A percentile compares a stretch with the other conserved stretches of the same genome.
Evolutionary conservation across 2,888 invertebrate species (phyloP).

Genomic region (Bellardia bayeri): DNA sequence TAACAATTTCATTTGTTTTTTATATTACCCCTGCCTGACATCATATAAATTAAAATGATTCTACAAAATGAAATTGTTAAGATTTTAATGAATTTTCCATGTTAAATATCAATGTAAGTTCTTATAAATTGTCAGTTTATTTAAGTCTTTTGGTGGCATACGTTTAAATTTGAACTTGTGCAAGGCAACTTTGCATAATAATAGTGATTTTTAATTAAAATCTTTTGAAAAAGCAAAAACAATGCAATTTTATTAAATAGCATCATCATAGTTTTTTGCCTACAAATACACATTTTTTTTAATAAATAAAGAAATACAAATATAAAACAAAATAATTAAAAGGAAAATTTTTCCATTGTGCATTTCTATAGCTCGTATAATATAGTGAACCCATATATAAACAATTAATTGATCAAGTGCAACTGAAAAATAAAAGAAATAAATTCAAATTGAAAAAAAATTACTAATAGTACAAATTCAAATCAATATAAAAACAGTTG

Average conservation of each 20-base stretch:
- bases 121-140: constrained; percentile 51
- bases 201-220: constrained; percentile 41
- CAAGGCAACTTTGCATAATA: background rate
- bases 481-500: background rate
- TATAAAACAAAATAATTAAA: background rate
- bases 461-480: background rate
- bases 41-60: constrained; percentile 46
- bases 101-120: constrained; percentile 56
- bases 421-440: constrained; percentile 31
- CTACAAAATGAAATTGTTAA: constrained; percentile 34
- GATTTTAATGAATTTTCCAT: constrained; percentile 35
- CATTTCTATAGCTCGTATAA: background rate
- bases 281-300: constrained; percentile 29
- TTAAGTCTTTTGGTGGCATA: constrained; percentile 36
- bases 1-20: constrained; percentile 9
- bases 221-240: constrained; percentile 7
- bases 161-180: constrained; percentile 40
- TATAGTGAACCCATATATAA: constrained; percentile 11
- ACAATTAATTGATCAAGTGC: constrained; percentile 49
- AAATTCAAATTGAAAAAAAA: background rate
- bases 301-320: background rate
- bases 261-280: constrained; percentile 8
- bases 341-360: constrained; percentile 33
- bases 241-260: constrained; percentile 34
- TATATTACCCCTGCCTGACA: constrained; percentile 26